Evolutionary conservation across 2,888 invertebrate species (phyloP), one percentile per base, ranked within the genome.

Genomic region (Diabrotica balteata): DNA sequence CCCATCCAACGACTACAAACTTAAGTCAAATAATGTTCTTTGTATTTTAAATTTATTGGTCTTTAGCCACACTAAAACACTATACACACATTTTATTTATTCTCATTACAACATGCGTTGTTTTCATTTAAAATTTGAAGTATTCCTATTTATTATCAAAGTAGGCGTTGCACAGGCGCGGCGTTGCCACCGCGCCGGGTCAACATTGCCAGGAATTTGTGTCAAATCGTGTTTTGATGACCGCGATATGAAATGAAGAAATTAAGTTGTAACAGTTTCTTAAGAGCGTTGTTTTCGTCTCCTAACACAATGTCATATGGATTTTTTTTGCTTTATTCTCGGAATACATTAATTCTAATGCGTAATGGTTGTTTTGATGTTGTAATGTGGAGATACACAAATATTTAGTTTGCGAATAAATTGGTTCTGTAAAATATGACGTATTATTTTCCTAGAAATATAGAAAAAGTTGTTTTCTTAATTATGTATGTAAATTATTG

Each of bases 141-240:
- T 49, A 11, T 53, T 22, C 11, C 8, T 44, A 11, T 55, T 57
- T 57, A 62, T 55, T 62, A 54, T 47, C 22, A 9, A 46, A 58
- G 64, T 64, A 64, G 64, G 64, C 52, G 55, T 57, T 57, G 45
- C 17, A 44, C 45, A 57, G 58, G 47, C 47, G 32, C 64, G 64
- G 11, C 17, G 64, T 52, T 59, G 64, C 58, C 63, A 51, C 58
- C 22, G 53, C 11, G 61, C 46, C 62, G 55, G 69, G 69, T 69
- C 69, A 66, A 69, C 69, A 64, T 17, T 10, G 46, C 44, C 46
- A 53, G 63, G 66, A 66, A 68, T 69, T 59, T 55, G 66, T 69
- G 69, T 63, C 67, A 67, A 63, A 67, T 63, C 59, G 62, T 67
- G 59, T 67, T 67, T 63, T 67, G 59, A 67, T 67, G 67, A 67